phyloP scores from a whole-genome alignment of 2,888 invertebrate species.

The Notodonta ziczac region DNA sequence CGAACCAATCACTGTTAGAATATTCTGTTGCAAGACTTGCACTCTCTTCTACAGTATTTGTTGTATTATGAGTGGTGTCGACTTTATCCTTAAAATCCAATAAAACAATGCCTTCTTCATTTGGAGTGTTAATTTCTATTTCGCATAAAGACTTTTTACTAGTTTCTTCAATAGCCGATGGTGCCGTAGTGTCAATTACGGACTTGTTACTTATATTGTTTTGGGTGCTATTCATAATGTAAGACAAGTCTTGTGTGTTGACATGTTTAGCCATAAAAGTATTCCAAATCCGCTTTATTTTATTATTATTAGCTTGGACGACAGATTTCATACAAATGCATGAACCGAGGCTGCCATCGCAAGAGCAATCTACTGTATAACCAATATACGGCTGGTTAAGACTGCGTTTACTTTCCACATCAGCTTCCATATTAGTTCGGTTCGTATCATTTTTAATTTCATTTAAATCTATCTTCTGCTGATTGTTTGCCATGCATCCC shows the following conservation, averaged over 20 bases:
- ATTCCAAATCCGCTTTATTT: constrained; percentile 54
- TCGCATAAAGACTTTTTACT: constrained; percentile 24
- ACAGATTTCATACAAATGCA: constrained; percentile 63
- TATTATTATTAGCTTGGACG: constrained; percentile 41
- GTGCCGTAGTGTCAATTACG: constrained; percentile 1
- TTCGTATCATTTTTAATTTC: background rate
- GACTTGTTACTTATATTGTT: constrained; percentile 11
- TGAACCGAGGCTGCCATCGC: constrained; percentile 49
- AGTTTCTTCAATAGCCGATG: constrained; percentile 8
- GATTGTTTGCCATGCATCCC: background rate
- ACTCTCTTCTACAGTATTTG: constrained; percentile 43
- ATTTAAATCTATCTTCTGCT: background rate
- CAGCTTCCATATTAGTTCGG: background rate
- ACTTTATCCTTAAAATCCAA: constrained; percentile 44
- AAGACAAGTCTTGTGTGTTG: constrained; percentile 47
- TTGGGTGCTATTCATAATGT: constrained; percentile 52
- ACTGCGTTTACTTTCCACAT: background rate
- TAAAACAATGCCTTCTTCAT: constrained; percentile 44
- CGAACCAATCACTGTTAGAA: constrained; percentile 43
- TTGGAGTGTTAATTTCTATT: constrained; percentile 26
- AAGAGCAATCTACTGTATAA: constrained; percentile 63
- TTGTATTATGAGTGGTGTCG: constrained; percentile 30
- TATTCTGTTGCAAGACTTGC: constrained; percentile 31
- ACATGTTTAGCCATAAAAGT: constrained; percentile 36
- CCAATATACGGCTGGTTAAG: constrained; percentile 52